These are phyloP conservation scores for Ageneiosus marmoratus DNA, from an alignment of 2,113 vertebrate genomes.

Conservation along the genomic window DNA sequence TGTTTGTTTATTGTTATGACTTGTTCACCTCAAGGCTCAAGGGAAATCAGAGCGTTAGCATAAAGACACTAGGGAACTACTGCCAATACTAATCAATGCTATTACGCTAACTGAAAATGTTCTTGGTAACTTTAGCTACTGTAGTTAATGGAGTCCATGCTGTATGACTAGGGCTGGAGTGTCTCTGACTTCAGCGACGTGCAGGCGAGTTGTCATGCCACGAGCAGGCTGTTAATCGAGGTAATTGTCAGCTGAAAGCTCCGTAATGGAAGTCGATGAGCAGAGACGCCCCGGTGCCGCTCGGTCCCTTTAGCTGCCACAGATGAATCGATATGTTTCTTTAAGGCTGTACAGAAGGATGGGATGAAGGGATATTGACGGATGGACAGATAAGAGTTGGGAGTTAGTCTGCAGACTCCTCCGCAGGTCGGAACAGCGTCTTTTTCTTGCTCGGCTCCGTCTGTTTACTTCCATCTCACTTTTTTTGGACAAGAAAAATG, in stretches of 20 bases:
- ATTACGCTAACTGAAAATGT: background rate
- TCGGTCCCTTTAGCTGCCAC: slow-evolving; percentile 71
- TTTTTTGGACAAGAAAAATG: slow-evolving; percentile 16
- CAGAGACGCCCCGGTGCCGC: slow-evolving; percentile 68
- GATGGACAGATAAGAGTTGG: slow-evolving; percentile 20
- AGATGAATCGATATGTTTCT: slow-evolving; percentile 74
- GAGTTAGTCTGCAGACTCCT: slow-evolving; percentile 31
- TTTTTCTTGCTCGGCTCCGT: slow-evolving; percentile 9
- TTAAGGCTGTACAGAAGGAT: slow-evolving; percentile 68
- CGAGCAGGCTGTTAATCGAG: slow-evolving; percentile 54
- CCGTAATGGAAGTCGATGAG: slow-evolving; percentile 68
- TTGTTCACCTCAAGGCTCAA: background rate
- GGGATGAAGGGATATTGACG: slow-evolving; percentile 60
- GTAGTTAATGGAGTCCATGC: background rate
- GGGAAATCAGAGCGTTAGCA: background rate
- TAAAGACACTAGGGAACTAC: background rate
- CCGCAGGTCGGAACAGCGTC: slow-evolving; percentile 35
- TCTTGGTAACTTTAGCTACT: slow-evolving; percentile 12
- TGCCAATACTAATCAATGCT: background rate
- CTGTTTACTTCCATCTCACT: slow-evolving; percentile 25
- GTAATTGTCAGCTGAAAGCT: slow-evolving; percentile 74
- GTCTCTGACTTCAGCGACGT: slow-evolving; percentile 7
- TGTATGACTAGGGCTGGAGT: background rate
- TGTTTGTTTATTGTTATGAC: background rate
- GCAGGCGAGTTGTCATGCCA: slow-evolving; percentile 22